These are phyloP conservation scores for Helostoma temminkii DNA, from an alignment of 2,797 vertebrate species.

Conservation along the genomic window DNA sequence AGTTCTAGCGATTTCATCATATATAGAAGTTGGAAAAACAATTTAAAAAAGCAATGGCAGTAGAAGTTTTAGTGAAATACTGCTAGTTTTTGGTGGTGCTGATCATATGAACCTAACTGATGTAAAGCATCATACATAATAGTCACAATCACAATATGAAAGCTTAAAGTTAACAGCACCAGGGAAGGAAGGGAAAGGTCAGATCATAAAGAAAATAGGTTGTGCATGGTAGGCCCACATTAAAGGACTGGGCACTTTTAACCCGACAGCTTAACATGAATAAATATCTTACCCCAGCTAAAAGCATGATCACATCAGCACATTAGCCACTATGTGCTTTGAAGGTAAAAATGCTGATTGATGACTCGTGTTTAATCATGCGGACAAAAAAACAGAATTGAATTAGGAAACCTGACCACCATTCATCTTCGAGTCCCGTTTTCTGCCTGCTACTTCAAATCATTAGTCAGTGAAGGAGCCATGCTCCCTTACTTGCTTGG, in stretches of 20 bases:
- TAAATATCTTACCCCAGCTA: slow-evolving; percentile 48
- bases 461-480: slow-evolving; percentile 38
- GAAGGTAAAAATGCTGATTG: slow-evolving; percentile 74
- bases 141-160: slow-evolving; percentile 2
- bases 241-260: slow-evolving; percentile 28
- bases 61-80: background rate
- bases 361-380: slow-evolving; percentile 65
- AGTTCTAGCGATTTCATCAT: background rate
- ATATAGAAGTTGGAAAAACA: background rate
- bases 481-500: slow-evolving; percentile 10
- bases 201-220: slow-evolving; percentile 15
- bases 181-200: background rate
- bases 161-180: slow-evolving; percentile 11
- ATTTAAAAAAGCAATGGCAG: background rate
- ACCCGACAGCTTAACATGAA: slow-evolving; percentile 56
- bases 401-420: slow-evolving; percentile 52
- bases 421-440: slow-evolving; percentile 51
- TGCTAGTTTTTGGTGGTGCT: background rate
- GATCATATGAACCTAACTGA: slow-evolving; percentile 16
- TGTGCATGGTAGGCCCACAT: slow-evolving; percentile 19
- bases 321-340: slow-evolving; percentile 63
- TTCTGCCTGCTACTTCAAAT: slow-evolving; percentile 45
- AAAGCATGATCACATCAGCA: slow-evolving; percentile 70
- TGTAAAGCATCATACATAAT: slow-evolving; percentile 3
- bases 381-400: slow-evolving; percentile 53